Evolutionary conservation across 2,888 invertebrate genomes (phyloP).

Genomic region (Elmis aenea): DNA sequence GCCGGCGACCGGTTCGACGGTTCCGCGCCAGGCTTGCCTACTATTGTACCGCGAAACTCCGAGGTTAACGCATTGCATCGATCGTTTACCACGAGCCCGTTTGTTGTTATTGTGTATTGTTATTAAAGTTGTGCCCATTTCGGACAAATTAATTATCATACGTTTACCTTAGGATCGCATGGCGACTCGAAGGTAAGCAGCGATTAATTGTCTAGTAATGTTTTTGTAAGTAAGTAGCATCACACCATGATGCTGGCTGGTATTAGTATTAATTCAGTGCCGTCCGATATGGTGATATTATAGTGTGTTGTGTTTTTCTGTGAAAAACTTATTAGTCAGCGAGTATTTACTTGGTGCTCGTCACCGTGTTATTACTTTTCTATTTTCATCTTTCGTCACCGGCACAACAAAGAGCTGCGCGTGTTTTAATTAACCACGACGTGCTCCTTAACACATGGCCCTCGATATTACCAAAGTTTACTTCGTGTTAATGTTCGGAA

Average conservation of each 20-base stretch:
- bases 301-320: neutral
- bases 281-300: no score
- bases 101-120: slow-evolving; percentile 18
- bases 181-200: slow-evolving; percentile 38
- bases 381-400: no score
- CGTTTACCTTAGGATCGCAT: slow-evolving; percentile 29
- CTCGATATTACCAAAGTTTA: no score
- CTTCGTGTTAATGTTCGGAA: neutral
- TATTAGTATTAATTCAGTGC: no score
- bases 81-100: slow-evolving; percentile 18
- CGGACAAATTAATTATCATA: slow-evolving; percentile 17
- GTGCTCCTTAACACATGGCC: no score
- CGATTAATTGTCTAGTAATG: no score
- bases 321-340: neutral
- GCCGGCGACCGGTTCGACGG: slow-evolving; percentile 28
- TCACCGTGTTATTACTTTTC: no score
- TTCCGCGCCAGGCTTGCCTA: slow-evolving; percentile 29
- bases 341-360: no score
- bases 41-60: slow-evolving; percentile 35
- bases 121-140: slow-evolving; percentile 10
- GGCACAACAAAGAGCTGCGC: no score
- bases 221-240: no score
- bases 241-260: no score
- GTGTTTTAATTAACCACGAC: no score
- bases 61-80: slow-evolving; percentile 18